A percentile compares a stretch with the other conserved stretches of the same genome.
Conservation (phyloP, 2,888 invertebrate species). For the Phorcus lineatus region DNA sequence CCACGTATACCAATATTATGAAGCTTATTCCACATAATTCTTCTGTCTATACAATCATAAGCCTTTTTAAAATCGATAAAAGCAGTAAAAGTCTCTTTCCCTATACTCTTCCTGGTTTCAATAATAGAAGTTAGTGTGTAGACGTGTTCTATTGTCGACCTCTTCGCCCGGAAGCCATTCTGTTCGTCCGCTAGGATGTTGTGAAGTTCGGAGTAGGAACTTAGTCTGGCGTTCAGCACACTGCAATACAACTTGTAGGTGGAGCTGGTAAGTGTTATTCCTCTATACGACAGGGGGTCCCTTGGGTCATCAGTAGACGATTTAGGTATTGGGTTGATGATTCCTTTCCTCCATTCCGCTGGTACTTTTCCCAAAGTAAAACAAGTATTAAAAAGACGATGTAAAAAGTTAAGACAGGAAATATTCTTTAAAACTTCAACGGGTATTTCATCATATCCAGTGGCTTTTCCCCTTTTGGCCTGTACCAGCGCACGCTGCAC, state of each 20-base stretch:
- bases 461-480: not conserved
- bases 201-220: not conserved
- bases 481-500: not conserved
- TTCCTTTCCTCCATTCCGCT: not conserved
- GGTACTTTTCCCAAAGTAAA: not conserved
- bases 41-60: too few species aligned
- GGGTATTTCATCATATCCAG: not conserved
- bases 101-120: not conserved
- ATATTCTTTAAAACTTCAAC: not conserved
- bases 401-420: not conserved
- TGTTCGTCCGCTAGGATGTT: not conserved
- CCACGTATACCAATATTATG: not conserved
- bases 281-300: too few species aligned
- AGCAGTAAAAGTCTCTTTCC: not conserved
- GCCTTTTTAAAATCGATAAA: not conserved
- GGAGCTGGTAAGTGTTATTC: not conserved
- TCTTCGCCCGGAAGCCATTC: not conserved
- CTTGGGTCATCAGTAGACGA: too few species aligned
- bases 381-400: constrained; percentile 3
- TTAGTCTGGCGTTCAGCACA: not conserved
- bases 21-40: too few species aligned
- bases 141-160: too few species aligned
- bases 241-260: not conserved
- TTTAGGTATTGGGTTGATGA: not conserved
- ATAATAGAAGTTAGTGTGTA: not conserved